Evolutionary conservation across 2,888 invertebrate species (phyloP).

Genomic region (Spodoptera picta): DNA sequence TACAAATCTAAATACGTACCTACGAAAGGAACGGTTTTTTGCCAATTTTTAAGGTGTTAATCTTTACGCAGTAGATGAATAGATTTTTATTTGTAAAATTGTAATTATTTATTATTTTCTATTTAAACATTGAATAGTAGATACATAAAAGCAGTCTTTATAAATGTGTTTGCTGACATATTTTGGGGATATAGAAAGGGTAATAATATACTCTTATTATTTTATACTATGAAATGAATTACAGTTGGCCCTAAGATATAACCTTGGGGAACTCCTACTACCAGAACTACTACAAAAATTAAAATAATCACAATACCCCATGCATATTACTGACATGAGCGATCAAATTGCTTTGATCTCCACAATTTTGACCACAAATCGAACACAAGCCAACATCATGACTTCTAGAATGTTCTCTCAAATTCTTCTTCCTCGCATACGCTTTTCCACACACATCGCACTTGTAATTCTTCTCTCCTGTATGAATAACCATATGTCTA

Average conservation of each 20-base stretch:
- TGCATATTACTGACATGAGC: slow-evolving; percentile 62
- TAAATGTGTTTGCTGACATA: too few species aligned
- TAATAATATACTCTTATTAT: too few species aligned
- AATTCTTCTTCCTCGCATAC: slow-evolving; percentile 74
- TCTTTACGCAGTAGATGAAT: too few species aligned
- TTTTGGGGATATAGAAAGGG: too few species aligned
- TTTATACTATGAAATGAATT: too few species aligned
- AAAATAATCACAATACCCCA: slow-evolving; percentile 29
- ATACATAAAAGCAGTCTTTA: too few species aligned
- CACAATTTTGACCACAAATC: slow-evolving; percentile 64
- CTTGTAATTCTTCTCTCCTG: slow-evolving; percentile 83
- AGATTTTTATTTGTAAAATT: too few species aligned
- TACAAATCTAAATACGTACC: slow-evolving; percentile 11
- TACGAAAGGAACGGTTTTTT: background rate
- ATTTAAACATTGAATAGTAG: too few species aligned
- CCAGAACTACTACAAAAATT: background rate
- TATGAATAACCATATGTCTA: slow-evolving; percentile 85
- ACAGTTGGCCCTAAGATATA: background rate
- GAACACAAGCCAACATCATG: slow-evolving; percentile 67
- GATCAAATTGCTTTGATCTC: slow-evolving; percentile 60
- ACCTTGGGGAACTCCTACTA: background rate
- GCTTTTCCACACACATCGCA: slow-evolving; percentile 83
- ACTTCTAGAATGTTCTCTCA: slow-evolving; percentile 69
- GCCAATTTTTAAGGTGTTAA: too few species aligned
- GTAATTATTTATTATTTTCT: too few species aligned